Evolutionary conservation across 1,140 invertebrate species (phyloP).

Genomic region (Diploscapter pachys): DNA sequence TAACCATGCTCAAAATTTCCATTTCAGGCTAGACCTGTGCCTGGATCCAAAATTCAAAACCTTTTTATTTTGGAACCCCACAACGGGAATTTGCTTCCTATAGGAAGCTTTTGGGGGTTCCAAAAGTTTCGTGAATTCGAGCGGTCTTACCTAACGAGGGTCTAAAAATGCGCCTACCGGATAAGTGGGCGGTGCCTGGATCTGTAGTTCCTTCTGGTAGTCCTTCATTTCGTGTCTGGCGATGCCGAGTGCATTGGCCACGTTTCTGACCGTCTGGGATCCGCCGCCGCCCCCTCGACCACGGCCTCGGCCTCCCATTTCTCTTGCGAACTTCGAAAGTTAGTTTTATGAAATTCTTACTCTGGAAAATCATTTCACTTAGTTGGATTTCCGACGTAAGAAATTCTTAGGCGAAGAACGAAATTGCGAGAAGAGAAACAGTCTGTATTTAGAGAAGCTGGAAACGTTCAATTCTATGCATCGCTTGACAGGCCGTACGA

Average conservation of each 20-base stretch:
- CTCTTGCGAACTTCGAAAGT: background rate
- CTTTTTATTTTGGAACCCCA: background rate
- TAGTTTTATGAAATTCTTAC: no score
- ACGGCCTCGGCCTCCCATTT: slow-evolving; percentile 20
- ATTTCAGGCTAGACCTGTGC: slow-evolving; percentile 11
- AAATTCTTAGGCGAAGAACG: no score
- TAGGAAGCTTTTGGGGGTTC: background rate
- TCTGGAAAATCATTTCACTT: no score
- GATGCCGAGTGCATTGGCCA: slow-evolving; percentile 45
- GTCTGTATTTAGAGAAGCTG: no score
- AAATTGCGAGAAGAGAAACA: no score
- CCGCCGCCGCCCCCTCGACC: slow-evolving; percentile 22
- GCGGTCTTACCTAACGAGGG: background rate
- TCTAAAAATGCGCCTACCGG: slow-evolving; percentile 31
- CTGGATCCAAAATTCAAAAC: background rate
- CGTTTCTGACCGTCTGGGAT: slow-evolving; percentile 14
- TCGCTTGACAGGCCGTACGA: no score
- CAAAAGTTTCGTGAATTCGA: slow-evolving; percentile 5
- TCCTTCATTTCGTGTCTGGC: slow-evolving; percentile 41
- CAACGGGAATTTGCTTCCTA: slow-evolving; percentile 16
- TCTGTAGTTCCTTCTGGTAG: slow-evolving; percentile 38
- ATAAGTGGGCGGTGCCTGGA: slow-evolving; percentile 40
- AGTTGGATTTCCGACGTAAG: no score
- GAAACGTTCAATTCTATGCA: no score
- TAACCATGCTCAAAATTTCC: slow-evolving; percentile 17